phyloP scores from a whole-genome alignment of 2,888 invertebrate genomes.

The Drosophila dives region DNA sequence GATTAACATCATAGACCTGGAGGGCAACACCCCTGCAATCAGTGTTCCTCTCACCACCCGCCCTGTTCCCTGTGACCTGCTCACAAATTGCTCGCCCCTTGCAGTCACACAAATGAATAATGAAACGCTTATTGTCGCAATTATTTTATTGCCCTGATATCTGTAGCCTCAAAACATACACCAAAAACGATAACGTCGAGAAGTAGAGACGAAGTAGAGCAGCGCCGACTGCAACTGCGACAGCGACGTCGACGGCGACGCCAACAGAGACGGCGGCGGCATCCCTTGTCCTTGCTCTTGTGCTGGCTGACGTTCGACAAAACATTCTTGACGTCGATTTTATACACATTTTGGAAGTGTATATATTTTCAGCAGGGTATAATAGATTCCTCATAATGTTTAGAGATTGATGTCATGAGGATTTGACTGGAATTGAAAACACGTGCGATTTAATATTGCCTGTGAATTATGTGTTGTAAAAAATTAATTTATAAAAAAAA shows the following conservation, averaged over 20 bases:
- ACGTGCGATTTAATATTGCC: too few species aligned
- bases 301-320: slow-evolving; percentile 27
- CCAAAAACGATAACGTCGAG: slow-evolving; percentile 45
- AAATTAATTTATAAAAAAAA: background rate
- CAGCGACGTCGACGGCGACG: slow-evolving; percentile 30
- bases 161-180: slow-evolving; percentile 78
- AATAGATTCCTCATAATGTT: rapidly evolving
- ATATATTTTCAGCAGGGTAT: slow-evolving; percentile 2
- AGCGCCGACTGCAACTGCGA: slow-evolving; percentile 33
- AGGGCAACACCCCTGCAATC: slow-evolving; percentile 65
- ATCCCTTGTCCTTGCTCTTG: slow-evolving; percentile 50
- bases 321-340: slow-evolving; percentile 38
- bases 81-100: slow-evolving; percentile 77
- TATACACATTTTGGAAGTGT: slow-evolving; percentile 51
- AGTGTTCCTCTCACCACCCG: slow-evolving; percentile 38
- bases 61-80: slow-evolving; percentile 69
- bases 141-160: slow-evolving; percentile 85
- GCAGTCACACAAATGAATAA: slow-evolving; percentile 82
- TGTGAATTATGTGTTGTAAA: too few species aligned
- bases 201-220: slow-evolving; percentile 13
- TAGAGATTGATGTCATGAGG: background rate
- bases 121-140: slow-evolving; percentile 85
- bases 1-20: slow-evolving; percentile 65
- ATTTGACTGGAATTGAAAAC: too few species aligned
- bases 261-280: slow-evolving; percentile 23